Evolutionary conservation across 1,140 invertebrate species (phyloP).

Genomic region (Holcopasites calliopsidis): DNA sequence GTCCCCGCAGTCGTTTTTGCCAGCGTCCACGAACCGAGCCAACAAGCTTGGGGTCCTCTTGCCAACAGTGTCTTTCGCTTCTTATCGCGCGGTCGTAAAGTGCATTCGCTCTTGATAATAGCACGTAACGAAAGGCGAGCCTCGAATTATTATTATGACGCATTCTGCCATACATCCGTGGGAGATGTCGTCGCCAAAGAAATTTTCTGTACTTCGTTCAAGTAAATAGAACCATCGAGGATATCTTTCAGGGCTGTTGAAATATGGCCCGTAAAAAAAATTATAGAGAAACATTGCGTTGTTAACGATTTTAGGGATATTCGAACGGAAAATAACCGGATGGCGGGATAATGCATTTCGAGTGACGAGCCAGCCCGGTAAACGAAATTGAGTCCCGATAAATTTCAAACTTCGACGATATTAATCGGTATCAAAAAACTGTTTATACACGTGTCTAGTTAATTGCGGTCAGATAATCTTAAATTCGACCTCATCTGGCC

Average conservation of each 20-base stretch:
- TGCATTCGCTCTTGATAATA: slow-evolving; percentile 38
- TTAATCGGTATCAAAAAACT: too few relatives aligned
- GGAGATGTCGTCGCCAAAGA: not conserved
- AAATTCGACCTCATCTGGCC: not conserved
- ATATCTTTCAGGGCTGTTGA: not conserved
- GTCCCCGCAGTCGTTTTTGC: slow-evolving; percentile 35
- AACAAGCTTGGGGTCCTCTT: slow-evolving; percentile 37
- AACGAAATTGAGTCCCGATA: too few relatives aligned
- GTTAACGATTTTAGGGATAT: too few relatives aligned
- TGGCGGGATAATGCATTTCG: too few relatives aligned
- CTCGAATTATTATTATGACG: slow-evolving; percentile 20
- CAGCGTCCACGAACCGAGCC: slow-evolving; percentile 15
- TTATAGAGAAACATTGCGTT: too few relatives aligned
- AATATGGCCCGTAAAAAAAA: too few relatives aligned
- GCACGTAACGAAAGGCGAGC: slow-evolving; percentile 33
- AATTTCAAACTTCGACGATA: too few relatives aligned
- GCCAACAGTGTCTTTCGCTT: slow-evolving; percentile 42
- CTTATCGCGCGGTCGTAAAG: slow-evolving; percentile 39
- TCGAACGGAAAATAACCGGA: too few relatives aligned
- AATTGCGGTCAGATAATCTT: too few relatives aligned
- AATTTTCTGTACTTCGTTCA: not conserved
- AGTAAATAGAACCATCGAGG: not conserved
- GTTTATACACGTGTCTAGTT: too few relatives aligned
- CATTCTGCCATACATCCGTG: not conserved
- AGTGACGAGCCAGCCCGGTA: too few relatives aligned